These are phyloP conservation scores for Bombus pyrosoma DNA, from an alignment of 1,140 invertebrate genomes.

Conservation along the genomic window DNA sequence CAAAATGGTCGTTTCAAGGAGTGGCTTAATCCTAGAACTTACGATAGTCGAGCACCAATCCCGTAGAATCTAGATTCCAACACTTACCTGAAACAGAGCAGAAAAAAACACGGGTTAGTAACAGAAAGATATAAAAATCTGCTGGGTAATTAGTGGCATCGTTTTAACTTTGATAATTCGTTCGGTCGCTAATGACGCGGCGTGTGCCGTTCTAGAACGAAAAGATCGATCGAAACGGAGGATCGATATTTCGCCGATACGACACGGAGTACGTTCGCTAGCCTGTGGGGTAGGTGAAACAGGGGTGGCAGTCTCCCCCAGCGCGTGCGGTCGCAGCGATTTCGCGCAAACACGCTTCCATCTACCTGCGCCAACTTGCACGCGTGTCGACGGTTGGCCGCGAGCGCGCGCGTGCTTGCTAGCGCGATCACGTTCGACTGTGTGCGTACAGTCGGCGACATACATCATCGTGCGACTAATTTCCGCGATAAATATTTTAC, in stretches of 20 bases:
- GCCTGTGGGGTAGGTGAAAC: background rate
- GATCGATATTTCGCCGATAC: constrained; percentile 62
- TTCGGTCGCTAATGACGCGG: constrained; percentile 9
- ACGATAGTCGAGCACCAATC: background rate
- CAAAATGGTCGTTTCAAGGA: too few relatives aligned
- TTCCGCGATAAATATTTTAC: constrained; percentile 78
- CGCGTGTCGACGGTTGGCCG: background rate
- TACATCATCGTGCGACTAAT: constrained; percentile 76
- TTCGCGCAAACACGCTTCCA: constrained; percentile 51
- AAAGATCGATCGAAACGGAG: constrained; percentile 62
- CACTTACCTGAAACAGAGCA: constrained; percentile 78
- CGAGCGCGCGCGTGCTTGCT: background rate
- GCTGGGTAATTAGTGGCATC: background rate
- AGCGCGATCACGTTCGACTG: background rate
- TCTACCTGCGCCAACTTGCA: constrained; percentile 16
- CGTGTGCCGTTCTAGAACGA: constrained; percentile 17
- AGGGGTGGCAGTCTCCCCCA: background rate
- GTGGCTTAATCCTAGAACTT: constrained; percentile 22
- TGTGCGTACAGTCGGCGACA: constrained; percentile 47
- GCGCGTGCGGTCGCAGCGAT: constrained; percentile 54
- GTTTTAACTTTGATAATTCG: constrained; percentile 33
- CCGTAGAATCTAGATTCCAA: background rate
- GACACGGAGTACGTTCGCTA: constrained; percentile 48
- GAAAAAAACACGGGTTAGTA: constrained; percentile 41
- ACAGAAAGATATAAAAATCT: too few relatives aligned